Conservation (phyloP, 1,140 invertebrate genomes). For the Calliopsis andreniformis region DNA sequence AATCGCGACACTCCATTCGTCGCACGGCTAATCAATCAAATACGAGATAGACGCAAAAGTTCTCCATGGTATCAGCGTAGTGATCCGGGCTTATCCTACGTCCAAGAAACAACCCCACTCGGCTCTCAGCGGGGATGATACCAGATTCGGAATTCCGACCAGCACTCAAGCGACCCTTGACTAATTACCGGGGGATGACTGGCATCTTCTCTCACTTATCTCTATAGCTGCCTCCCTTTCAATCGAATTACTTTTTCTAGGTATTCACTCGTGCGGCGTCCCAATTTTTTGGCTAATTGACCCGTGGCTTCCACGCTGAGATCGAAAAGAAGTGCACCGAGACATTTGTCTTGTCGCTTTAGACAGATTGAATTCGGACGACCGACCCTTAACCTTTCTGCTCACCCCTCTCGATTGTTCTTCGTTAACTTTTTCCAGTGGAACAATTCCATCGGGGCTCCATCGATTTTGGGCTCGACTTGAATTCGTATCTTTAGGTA, state of each 20-base stretch:
- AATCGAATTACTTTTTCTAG: constrained; percentile 80
- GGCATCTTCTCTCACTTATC: constrained; percentile 80
- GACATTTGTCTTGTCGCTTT: constrained; percentile 73
- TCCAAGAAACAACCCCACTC: constrained; percentile 46
- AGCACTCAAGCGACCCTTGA: constrained; percentile 74
- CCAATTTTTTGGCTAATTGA: constrained; percentile 81
- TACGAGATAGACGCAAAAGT: constrained; percentile 53
- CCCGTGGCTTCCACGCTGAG: constrained; percentile 43
- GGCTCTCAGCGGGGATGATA: constrained; percentile 45
- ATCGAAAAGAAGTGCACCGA: constrained; percentile 57
- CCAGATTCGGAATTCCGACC: constrained; percentile 62
- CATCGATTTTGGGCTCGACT: neutral
- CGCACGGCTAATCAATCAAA: constrained; percentile 65
- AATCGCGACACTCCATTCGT: constrained; percentile 65
- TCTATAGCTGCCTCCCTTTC: constrained; percentile 71
- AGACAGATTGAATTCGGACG: constrained; percentile 68
- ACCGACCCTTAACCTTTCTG: constrained; percentile 36
- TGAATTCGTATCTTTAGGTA: neutral
- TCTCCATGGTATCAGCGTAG: constrained; percentile 56
- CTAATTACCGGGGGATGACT: constrained; percentile 80
- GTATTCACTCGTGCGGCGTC: constrained; percentile 69
- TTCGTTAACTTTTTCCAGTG: constrained; percentile 36
- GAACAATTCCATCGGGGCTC: neutral
- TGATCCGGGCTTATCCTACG: constrained; percentile 59
- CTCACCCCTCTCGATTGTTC: neutral